These are phyloP conservation scores for Henricia sp. DNA, from an alignment of 53 echinoderm and acorn worm species.

Conservation along the genomic window DNA sequence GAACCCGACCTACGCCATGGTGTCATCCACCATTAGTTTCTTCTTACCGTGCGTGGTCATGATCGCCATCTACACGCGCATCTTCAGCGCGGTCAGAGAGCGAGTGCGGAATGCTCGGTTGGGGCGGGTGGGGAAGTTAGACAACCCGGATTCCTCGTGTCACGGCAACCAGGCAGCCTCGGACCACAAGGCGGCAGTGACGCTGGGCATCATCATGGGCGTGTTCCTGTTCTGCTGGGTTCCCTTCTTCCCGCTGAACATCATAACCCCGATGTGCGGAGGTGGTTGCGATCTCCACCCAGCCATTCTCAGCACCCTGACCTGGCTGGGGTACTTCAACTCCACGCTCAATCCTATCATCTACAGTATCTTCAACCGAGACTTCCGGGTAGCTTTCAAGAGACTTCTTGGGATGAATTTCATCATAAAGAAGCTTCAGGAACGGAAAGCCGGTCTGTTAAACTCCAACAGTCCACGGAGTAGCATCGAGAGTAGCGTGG, in stretches of 20 bases:
- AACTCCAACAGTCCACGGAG: conserved; percentile 54
- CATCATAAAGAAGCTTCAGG: conserved; percentile 24
- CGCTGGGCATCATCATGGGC: conserved; percentile 98
- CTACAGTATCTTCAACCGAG: conserved; percentile 97
- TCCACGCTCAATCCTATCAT: conserved; percentile 92
- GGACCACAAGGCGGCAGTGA: conserved; percentile 95
- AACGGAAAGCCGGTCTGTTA: conserved; percentile 27
- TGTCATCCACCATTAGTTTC: conserved; percentile 95
- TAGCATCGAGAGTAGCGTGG: conserved; percentile 63
- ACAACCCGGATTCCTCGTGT: conserved; percentile 79
- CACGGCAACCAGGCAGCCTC: conserved; percentile 91
- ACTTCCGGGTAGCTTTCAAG: conserved; percentile 94
- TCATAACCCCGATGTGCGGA: conserved; percentile 85
- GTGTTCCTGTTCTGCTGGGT: conserved; percentile 95
- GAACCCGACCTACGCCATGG: conserved; percentile 89
- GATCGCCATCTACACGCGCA: conserved; percentile 94
- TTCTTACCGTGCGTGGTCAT: conserved; percentile 95
- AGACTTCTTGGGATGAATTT: conserved; percentile 67
- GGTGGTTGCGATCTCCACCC: conserved; percentile 67
- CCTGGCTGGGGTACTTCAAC: conserved; percentile 97
- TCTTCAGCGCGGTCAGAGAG: conserved; percentile 91
- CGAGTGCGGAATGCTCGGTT: conserved; percentile 86
- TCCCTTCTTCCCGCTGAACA: conserved; percentile 95
- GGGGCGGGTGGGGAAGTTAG: conserved; percentile 88
- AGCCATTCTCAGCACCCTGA: conserved; percentile 74